Percentiles rank a stretch among this genome's conserved stretches.
Conservation (phyloP, 2,797 vertebrate species). For the Acestrorhynchus altus region DNA sequence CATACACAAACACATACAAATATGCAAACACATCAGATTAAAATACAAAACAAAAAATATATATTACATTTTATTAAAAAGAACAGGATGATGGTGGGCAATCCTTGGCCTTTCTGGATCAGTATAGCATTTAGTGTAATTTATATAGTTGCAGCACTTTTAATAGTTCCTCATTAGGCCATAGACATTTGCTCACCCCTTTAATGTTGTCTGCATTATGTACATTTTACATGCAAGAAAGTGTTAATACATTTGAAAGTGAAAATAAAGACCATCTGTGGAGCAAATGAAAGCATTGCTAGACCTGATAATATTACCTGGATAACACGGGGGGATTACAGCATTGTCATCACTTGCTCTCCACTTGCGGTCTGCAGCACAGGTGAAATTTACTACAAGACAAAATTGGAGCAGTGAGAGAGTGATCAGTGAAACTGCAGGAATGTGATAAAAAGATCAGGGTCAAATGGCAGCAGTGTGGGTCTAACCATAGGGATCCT, state of each 20-base stretch:
- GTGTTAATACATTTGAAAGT: too few species aligned
- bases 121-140: too few species aligned
- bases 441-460: background rate
- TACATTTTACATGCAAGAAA: too few species aligned
- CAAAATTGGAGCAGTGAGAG: background rate
- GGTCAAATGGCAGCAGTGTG: background rate
- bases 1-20: background rate
- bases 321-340: slow-evolving; percentile 50
- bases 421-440: background rate
- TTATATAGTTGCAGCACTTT: too few species aligned
- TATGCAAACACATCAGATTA: too few species aligned
- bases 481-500: slow-evolving; percentile 25
- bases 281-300: background rate
- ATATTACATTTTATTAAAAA: too few species aligned
- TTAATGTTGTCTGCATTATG: too few species aligned
- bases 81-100: too few species aligned
- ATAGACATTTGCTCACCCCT: too few species aligned
- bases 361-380: slow-evolving; percentile 51
- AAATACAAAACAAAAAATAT: too few species aligned
- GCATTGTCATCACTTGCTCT: slow-evolving; percentile 23
- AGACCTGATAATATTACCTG: slow-evolving; percentile 49
- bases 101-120: too few species aligned
- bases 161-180: background rate
- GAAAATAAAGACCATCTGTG: background rate
- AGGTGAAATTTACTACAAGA: slow-evolving; percentile 36